phyloP scores from a whole-genome alignment of 1,140 invertebrate genomes.

The Macrobrachium nipponense region DNA sequence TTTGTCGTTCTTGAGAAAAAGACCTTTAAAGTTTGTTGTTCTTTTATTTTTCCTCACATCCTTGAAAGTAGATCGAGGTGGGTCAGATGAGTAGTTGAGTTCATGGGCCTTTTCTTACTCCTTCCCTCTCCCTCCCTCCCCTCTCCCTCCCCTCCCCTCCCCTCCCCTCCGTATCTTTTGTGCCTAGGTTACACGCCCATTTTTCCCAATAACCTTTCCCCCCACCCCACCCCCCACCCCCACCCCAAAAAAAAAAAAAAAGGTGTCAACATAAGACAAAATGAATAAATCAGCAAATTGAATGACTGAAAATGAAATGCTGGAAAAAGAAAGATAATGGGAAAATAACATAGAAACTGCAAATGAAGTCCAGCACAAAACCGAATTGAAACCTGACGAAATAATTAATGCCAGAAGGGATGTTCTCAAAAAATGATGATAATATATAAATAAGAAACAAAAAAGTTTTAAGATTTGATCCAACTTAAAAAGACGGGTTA shows the following conservation, averaged over 20 bases:
- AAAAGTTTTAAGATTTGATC: too few relatives aligned
- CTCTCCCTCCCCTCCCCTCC: constrained; percentile 1
- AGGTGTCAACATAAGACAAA: not conserved
- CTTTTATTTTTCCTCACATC: not conserved
- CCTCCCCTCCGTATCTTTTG: not conserved
- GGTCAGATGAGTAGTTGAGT: too few relatives aligned
- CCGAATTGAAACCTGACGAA: too few relatives aligned
- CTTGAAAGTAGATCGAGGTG: too few relatives aligned
- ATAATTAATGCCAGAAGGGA: too few relatives aligned
- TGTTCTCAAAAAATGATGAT: too few relatives aligned
- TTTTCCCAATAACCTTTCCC: too few relatives aligned
- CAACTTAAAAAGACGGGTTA: too few relatives aligned
- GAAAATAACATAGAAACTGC: not conserved
- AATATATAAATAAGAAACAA: too few relatives aligned
- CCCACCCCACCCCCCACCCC: too few relatives aligned
- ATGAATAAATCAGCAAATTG: not conserved
- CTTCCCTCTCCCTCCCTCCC: not conserved
- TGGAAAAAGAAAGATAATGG: not conserved
- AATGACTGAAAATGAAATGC: not conserved
- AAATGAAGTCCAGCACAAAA: not conserved
- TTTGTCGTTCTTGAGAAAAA: too few relatives aligned
- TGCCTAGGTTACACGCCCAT: not conserved
- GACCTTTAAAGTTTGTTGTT: too few relatives aligned
- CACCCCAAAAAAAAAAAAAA: not conserved
- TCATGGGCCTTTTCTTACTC: not conserved